These are phyloP conservation scores for Agrochola circellaris DNA, from an alignment of 2,888 invertebrate species.

Conservation along the genomic window DNA sequence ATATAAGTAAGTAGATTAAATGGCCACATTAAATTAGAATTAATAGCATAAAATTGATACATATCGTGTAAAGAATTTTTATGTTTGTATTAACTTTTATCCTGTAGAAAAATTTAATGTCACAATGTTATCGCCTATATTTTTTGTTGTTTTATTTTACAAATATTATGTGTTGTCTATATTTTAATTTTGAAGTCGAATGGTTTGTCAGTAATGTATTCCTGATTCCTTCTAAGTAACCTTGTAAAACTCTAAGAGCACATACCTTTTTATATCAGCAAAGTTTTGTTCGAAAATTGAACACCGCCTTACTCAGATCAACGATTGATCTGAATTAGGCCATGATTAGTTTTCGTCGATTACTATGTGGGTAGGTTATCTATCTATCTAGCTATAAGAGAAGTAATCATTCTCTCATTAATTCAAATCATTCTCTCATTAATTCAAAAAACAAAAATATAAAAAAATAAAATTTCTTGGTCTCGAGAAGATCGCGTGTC, in stretches of 20 bases:
- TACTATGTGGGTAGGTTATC: too few species aligned
- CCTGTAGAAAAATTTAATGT: background rate
- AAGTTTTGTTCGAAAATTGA: background rate
- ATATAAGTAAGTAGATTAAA: constrained; percentile 19
- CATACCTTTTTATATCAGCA: background rate
- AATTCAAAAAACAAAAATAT: too few species aligned
- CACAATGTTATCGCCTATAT: background rate
- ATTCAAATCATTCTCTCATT: too few species aligned
- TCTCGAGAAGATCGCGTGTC: constrained; percentile 15
- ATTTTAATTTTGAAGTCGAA: background rate
- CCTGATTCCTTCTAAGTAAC: background rate
- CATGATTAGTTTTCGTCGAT: background rate
- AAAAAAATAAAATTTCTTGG: too few species aligned
- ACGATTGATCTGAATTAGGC: background rate
- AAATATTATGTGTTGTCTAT: constrained; percentile 10
- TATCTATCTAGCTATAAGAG: too few species aligned
- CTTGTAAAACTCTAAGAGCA: background rate
- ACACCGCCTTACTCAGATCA: background rate
- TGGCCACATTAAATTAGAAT: constrained; percentile 40
- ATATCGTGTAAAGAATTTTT: constrained; percentile 25
- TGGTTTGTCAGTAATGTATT: background rate
- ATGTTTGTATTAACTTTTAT: constrained; percentile 19
- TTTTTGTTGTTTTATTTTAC: background rate
- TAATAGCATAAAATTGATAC: constrained; percentile 35
- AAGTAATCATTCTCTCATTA: background rate